These are phyloP conservation scores for Penelope pileata DNA, from an alignment of 2,113 vertebrate genomes.

Conservation along the genomic window DNA sequence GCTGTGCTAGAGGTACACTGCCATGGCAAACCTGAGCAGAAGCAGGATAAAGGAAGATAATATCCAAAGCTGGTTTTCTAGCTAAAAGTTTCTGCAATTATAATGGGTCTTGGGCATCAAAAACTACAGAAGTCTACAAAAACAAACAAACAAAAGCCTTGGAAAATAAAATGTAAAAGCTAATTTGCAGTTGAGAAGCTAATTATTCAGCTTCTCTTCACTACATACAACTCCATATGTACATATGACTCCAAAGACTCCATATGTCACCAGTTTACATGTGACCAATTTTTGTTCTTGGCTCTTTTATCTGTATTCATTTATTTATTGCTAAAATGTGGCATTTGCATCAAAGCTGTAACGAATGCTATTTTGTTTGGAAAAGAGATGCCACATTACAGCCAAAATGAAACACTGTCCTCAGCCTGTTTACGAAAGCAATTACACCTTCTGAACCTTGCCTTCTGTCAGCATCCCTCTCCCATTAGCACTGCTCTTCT, in stretches of 20 bases:
- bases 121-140: not conserved
- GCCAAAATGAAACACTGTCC: not conserved
- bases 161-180: not conserved
- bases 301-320: too few species aligned
- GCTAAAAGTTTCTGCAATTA: not conserved
- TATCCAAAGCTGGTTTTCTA: not conserved
- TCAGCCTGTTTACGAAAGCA: not conserved
- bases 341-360: not conserved
- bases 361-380: not conserved
- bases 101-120: not conserved
- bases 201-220: too few species aligned
- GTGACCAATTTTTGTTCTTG: not conserved
- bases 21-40: rapidly evolving
- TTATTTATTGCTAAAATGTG: not conserved
- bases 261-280: not conserved
- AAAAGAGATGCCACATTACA: not conserved
- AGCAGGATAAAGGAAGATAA: not conserved
- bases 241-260: not conserved
- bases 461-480: not conserved
- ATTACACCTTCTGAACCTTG: not conserved
- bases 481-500: not conserved
- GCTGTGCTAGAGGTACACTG: not conserved
- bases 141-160: not conserved
- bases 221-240: too few species aligned
- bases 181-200: not conserved